Percentiles rank a stretch among this genome's conserved stretches.
Evolutionary conservation across 2,797 vertebrate genomes (phyloP).

Genomic region (Orestias chungarensis): DNA sequence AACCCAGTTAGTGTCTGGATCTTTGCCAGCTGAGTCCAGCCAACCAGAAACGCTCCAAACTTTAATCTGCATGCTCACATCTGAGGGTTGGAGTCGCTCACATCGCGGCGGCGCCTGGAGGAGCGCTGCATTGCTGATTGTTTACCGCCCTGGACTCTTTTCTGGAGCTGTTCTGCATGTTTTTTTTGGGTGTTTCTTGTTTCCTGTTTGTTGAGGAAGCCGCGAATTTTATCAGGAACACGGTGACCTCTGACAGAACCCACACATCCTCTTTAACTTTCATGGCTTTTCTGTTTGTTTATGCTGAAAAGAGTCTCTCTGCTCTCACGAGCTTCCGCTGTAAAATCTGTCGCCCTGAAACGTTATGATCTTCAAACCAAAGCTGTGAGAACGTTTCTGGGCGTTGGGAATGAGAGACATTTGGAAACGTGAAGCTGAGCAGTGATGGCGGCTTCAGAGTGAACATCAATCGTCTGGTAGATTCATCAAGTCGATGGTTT

Average conservation of each 20-base stretch:
- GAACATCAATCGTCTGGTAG: background rate
- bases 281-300: background rate
- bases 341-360: too few relatives aligned
- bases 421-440: background rate
- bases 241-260: slow-evolving; percentile 8
- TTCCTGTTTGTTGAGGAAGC: slow-evolving; percentile 48
- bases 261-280: slow-evolving; percentile 27
- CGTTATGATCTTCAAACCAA: slow-evolving; percentile 47
- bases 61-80: too few relatives aligned
- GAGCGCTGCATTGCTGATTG: background rate
- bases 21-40: too few relatives aligned
- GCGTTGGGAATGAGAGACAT: background rate
- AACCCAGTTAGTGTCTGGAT: too few relatives aligned
- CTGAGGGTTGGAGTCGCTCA: too few relatives aligned
- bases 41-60: too few relatives aligned
- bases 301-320: too few relatives aligned
- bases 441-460: too few relatives aligned
- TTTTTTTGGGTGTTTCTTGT: slow-evolving; percentile 3
- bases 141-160: background rate
- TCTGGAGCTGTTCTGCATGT: background rate
- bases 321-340: too few relatives aligned
- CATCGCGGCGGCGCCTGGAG: background rate
- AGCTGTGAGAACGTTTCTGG: slow-evolving; percentile 11
- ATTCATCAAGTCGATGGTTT: background rate
- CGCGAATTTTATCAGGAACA: slow-evolving; percentile 22